A percentile compares a stretch with the other conserved stretches of the same genome.
phyloP scores from a whole-genome alignment of 2,113 vertebrate genomes.

The Lipophrys pholis region DNA sequence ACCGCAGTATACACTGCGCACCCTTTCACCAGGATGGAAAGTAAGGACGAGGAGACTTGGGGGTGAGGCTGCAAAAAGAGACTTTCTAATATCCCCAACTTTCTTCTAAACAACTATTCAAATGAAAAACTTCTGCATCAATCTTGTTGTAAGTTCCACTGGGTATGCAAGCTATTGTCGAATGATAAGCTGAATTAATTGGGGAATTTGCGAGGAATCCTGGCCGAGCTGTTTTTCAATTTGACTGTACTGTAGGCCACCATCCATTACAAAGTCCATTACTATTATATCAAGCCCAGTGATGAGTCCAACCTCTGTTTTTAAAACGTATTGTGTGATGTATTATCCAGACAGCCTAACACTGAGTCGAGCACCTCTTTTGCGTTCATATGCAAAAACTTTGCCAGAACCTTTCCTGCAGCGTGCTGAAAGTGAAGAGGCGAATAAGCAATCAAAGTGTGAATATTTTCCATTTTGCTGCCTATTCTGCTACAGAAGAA shows the following conservation, averaged over 20 bases:
- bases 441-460: conserved; percentile 19
- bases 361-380: not conserved
- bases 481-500: conserved; percentile 12
- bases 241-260: conserved; percentile 8
- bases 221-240: conserved; percentile 39
- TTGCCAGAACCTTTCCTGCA: not conserved
- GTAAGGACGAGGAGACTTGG: not conserved
- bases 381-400: conserved; percentile 15
- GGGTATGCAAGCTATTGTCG: conserved; percentile 22
- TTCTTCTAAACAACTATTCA: conserved; percentile 13
- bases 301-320: conserved; percentile 7
- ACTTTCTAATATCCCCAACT: conserved; percentile 7
- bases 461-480: conserved; percentile 40
- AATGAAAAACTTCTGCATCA: conserved; percentile 18
- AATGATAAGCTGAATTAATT: conserved; percentile 34
- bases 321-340: conserved; percentile 7
- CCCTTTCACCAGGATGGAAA: not conserved
- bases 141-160: conserved; percentile 14
- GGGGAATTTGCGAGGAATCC: conserved; percentile 6
- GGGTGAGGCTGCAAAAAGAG: conserved; percentile 12
- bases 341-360: conserved; percentile 16
- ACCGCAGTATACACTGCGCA: not conserved
- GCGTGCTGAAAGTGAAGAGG: conserved; percentile 4
- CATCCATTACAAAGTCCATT: conserved; percentile 37
- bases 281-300: conserved; percentile 16